phyloP scores from a whole-genome alignment of 2,113 vertebrate genomes.

The Uria lomvia region DNA sequence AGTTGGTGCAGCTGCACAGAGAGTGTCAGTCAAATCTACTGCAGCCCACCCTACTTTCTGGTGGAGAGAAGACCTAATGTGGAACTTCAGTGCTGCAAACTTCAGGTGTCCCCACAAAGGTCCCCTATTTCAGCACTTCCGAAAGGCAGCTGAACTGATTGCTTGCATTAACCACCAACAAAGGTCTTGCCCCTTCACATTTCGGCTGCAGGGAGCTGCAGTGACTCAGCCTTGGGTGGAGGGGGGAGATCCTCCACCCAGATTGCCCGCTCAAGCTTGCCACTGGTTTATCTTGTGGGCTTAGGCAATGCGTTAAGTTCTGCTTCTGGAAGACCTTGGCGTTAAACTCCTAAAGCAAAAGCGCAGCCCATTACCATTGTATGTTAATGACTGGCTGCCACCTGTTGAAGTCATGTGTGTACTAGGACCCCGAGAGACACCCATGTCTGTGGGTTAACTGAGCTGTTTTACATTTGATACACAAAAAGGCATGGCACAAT shows the following conservation, averaged over 20 bases:
- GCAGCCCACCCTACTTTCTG: not conserved
- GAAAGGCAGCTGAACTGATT: not conserved
- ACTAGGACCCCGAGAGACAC: not conserved
- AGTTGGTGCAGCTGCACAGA: not conserved
- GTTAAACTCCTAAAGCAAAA: not conserved
- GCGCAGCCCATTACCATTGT: not conserved
- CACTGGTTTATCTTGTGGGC: slow-evolving; percentile 12
- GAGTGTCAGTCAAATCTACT: not conserved
- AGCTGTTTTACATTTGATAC: not conserved
- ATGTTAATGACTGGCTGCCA: not conserved
- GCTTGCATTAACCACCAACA: not conserved
- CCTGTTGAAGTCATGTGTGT: not conserved
- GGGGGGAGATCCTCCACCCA: slow-evolving; percentile 49
- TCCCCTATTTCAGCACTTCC: not conserved
- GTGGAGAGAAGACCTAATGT: not conserved
- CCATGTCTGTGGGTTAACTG: not conserved
- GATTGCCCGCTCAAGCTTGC: slow-evolving; percentile 51
- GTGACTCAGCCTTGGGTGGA: slow-evolving; percentile 58
- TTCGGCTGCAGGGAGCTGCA: not conserved
- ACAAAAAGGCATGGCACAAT: not conserved
- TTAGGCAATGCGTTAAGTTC: slow-evolving; percentile 8
- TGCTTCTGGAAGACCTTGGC: not conserved
- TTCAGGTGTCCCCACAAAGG: not conserved
- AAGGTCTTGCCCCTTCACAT: not conserved
- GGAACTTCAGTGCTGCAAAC: not conserved